Evolutionary conservation across 2,797 vertebrate species (phyloP), one percentile per base, ranked within the genome.

Genomic region (Macroramphosus scolopax): DNA sequence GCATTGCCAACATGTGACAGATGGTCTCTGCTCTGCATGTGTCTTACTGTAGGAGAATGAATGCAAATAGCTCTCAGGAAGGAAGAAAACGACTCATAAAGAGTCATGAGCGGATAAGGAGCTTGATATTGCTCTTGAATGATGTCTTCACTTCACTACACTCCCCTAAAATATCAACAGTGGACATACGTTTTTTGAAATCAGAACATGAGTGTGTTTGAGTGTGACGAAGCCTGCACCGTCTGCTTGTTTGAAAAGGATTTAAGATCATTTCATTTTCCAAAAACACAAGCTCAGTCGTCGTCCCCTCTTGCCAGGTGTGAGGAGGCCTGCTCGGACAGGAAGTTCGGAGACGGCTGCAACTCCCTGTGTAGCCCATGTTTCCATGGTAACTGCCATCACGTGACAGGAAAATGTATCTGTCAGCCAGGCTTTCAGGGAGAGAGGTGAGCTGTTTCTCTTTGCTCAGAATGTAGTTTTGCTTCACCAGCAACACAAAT

Each of bases 371-470:
- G 96, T 51, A 76, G 87, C 0, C 63, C 83, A 16, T 98, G 96
- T 63, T 44, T 87, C 63, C 83, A 85, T 0, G 96, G 96, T 8
- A 63, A 68, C 58, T 99, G 96, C 13, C 84, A 98, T 48, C 88
- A 92, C 0, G 86, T 92, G 75, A 92, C 92, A n/a, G 96, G 96
- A 82, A 90, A 65, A 14, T 99, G 96, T 46, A 6, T 92, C 77
- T 99, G 96, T 83, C 79, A 76, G 17, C 72, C 85, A 0, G 96
- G 96, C 49, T 96, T 90, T 78, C 91, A 90, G 86, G 95, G 93
- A 47, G 75, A 86, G 63, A 97, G 95, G 96, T 97, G 84, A 89
- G 2, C 1, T 9, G 3, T 39, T 61, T 47, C 20, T 16, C 16
- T 26, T 8, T 12, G 12, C 5, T 9, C 10, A 2, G 11, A 5